Conservation (phyloP, 2,888 invertebrate genomes). For the Nomada hirtipes region DNA sequence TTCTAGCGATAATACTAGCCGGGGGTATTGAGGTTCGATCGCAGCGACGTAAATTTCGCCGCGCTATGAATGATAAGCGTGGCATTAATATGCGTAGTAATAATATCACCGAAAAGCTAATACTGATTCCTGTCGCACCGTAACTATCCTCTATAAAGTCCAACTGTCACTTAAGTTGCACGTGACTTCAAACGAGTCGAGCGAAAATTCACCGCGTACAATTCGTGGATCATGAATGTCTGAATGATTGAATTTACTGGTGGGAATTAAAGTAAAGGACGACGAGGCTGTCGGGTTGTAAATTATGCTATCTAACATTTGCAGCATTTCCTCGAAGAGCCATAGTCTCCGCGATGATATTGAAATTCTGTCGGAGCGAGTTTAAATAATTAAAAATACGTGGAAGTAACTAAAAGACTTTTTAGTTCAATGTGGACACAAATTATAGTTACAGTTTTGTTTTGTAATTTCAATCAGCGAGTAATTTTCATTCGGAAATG, state of each 20-base stretch:
- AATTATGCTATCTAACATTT: no score
- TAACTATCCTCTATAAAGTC: slow-evolving; percentile 21
- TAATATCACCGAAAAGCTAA: slow-evolving; percentile 26
- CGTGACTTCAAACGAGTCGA: not conserved
- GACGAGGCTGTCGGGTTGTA: no score
- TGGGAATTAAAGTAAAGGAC: no score
- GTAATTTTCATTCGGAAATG: no score
- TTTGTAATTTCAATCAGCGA: no score
- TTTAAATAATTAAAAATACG: no score
- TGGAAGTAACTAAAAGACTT: no score
- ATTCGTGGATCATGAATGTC: not conserved
- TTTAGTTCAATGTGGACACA: no score
- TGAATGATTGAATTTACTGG: no score
- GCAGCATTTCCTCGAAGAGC: no score
- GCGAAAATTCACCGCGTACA: not conserved
- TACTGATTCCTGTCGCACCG: slow-evolving; percentile 29
- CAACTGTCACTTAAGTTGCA: slow-evolving; percentile 8
- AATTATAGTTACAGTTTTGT: no score
- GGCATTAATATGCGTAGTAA: slow-evolving; percentile 28
- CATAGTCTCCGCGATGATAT: no score
- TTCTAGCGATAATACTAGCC: slow-evolving; percentile 32
- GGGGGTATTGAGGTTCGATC: slow-evolving; percentile 2
- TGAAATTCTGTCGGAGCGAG: not conserved
- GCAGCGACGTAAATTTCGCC: slow-evolving; percentile 20
- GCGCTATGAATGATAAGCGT: slow-evolving; percentile 41